These are phyloP conservation scores for Campylorhamphus procurvoides DNA, from an alignment of 2,113 vertebrate genomes.

Conservation along the genomic window DNA sequence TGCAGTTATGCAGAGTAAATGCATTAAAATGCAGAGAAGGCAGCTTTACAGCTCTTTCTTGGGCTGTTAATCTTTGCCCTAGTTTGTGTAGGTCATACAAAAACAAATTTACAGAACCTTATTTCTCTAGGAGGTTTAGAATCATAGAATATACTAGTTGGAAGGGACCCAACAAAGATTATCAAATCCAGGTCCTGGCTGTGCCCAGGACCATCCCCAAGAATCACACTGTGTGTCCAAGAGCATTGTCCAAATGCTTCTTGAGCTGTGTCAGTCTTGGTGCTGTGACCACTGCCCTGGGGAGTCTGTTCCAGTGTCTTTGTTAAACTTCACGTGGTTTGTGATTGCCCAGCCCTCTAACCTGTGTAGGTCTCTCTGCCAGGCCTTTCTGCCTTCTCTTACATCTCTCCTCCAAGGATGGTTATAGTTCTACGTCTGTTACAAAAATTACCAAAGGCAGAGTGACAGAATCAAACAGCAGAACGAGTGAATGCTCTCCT, in stretches of 20 bases:
- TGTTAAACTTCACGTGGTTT: neutral
- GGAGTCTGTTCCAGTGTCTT: neutral
- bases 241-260: fast-evolving
- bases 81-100: neutral
- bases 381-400: neutral
- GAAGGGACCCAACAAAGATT: neutral
- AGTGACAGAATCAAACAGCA: neutral
- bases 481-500: neutral
- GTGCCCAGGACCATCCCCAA: neutral
- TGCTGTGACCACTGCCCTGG: neutral
- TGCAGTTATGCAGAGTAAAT: neutral
- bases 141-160: neutral
- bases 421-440: neutral
- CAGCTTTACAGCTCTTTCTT: neutral
- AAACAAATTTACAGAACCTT: neutral
- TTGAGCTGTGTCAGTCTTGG: neutral
- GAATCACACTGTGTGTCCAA: neutral
- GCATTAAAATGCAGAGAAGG: neutral
- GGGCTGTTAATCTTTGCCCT: neutral
- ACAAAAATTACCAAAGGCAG: neutral
- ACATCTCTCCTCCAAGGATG: fast-evolving
- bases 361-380: neutral
- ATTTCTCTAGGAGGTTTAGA: neutral
- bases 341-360: neutral
- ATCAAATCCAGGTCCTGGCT: fast-evolving